Evolutionary conservation across 2,888 invertebrate genomes (phyloP).

Genomic region (Leptopilina drosophilae): DNA sequence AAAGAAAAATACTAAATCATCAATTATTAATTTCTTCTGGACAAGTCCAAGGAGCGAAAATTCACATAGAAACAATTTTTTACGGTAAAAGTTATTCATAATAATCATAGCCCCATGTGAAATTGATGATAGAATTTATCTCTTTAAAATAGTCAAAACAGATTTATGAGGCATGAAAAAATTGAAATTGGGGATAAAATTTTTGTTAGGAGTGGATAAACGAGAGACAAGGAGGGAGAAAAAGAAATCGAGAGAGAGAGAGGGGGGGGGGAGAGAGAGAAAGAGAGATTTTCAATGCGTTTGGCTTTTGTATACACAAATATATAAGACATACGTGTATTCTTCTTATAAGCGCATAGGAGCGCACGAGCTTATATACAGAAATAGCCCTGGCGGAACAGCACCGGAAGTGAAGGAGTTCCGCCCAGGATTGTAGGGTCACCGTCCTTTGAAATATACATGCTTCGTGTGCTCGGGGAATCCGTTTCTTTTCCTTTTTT

Average conservation of each 20-base stretch:
- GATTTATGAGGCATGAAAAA: background rate
- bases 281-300: conserved; percentile 4
- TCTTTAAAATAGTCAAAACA: background rate
- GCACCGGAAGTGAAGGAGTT: conserved; percentile 74
- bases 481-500: conserved; percentile 57
- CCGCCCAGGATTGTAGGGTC: conserved; percentile 73
- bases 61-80: no score
- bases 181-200: conserved; percentile 4
- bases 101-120: no score
- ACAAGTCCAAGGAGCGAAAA: no score
- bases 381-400: conserved; percentile 72
- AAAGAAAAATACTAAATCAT: no score
- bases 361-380: conserved; percentile 55
- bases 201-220: background rate
- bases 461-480: conserved; percentile 52
- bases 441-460: conserved; percentile 68
- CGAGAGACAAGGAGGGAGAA: no score
- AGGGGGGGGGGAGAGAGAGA: background rate
- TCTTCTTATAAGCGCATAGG: conserved; percentile 23
- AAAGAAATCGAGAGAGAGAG: no score
- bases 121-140: background rate
- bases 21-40: no score
- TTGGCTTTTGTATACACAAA: background rate
- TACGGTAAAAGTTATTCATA: no score
- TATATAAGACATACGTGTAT: conserved; percentile 2